These are phyloP conservation scores for Dasyornis broadbenti DNA, from an alignment of 2,113 vertebrate genomes.

Conservation along the genomic window DNA sequence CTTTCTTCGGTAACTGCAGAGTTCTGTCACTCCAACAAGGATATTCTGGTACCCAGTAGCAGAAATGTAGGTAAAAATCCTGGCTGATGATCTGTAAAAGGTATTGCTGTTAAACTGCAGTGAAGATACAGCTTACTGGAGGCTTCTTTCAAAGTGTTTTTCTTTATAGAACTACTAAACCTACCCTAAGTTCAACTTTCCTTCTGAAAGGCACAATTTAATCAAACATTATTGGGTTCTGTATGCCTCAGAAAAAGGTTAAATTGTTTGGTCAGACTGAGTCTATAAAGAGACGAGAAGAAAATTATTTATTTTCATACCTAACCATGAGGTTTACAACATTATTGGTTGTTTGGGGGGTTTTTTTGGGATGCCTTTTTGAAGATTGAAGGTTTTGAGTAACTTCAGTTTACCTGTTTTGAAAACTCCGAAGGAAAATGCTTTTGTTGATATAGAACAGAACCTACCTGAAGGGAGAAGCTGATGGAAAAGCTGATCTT, in stretches of 20 bases:
- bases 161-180: neutral
- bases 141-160: neutral
- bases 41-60: neutral
- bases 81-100: neutral
- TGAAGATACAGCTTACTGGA: neutral
- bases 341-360: neutral
- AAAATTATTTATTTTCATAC: neutral
- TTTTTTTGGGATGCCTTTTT: neutral
- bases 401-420: neutral
- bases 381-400: neutral
- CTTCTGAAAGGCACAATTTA: neutral
- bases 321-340: neutral
- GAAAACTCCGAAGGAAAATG: neutral
- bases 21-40: neutral
- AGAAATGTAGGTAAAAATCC: neutral
- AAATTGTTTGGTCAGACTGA: neutral
- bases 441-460: neutral
- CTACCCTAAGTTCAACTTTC: neutral
- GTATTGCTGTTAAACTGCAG: neutral
- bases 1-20: neutral
- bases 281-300: neutral
- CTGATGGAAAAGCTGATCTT: neutral
- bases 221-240: neutral
- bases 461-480: neutral
- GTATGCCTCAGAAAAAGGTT: neutral